Base-by-base conservation (phyloP, 2,113 vertebrate genomes). In the Ictalurus furcatus region DNA sequence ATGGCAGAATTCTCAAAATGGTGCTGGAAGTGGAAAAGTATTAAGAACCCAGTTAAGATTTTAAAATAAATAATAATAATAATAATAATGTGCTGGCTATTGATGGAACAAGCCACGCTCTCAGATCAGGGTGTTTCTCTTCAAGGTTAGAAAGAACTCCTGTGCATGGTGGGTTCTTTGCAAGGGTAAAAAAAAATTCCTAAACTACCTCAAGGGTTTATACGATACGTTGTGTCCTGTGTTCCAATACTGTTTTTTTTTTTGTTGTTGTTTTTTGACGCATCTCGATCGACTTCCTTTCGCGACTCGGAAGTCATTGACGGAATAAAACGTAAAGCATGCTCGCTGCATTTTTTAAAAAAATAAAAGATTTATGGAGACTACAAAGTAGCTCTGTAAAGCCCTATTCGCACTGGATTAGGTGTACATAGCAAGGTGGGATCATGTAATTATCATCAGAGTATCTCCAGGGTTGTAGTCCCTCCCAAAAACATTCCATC, bases 211-310 rank as follows among this genome's bases (percentile, higher is more conserved):
- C 25, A 59, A 63, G 28, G 37, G 58, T 63, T 84, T 25, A 28
- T 56, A 17, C 2, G n/a, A 40, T 48, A 87, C 23, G 40, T 28
- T 87, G 83, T 85, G 40, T 30, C 30, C 63, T 21, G 84, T 54
- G 67, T 85, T 73, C 63, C 84, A 73, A 37, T 73, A 54, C 84
- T 85, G 84, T 85, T 69, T 56, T 48, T 40, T 40, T 40, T 40
- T 40, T 7, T 44, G 0, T 5, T 5, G 4, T 44, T 48, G 6
- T 48, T 48, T 48, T 48, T 67, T 52, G 13, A 52, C 5, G 6
- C 48, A 25, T 56, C 19, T 56, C 37, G 54, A 73, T 71, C 9
- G 5, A 71, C 44, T 37, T 73, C 84, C 12, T 8, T 23, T 37
- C 56, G 0, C 25, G 81, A 84, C 81, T 40, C 81, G 14, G 11